Base-by-base conservation (phyloP, 2,797 vertebrate species). In the Monodelphis domestica region DNA sequence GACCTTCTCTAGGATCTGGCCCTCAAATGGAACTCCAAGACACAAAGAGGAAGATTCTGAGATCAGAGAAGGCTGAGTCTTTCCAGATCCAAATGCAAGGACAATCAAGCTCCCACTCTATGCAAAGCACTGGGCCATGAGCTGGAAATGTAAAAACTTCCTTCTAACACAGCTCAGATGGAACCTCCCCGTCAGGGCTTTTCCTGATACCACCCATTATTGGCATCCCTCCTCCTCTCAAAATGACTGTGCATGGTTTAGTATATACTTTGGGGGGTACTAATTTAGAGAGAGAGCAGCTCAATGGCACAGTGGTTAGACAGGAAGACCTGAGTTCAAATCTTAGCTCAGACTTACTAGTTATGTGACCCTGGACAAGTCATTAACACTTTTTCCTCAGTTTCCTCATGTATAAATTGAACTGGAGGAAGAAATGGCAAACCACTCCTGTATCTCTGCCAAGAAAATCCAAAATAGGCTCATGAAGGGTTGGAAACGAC, bases 1-100 rank as follows among this genome's bases (percentile, higher is more conserved):
- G 51, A 45, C 90, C 93, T 92, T 93, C 92, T 54, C 45, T 57
- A 91, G 54, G 90, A 59, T 84, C 52, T 56, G 51, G 3, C 11
- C 30, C 63, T 78, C 63, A 38, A 2, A 7, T 15, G 33, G 33
- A n/a, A n/a, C 33, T 70, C 33, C 33, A 70, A 38, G n/a, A 38
- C 17, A 17, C 14, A 38, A 38, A 70, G 15, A 26, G 63, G n/a
- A 70, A 70, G 33, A 17, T 30, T 56, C 28, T 30, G 57, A 59
- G 4, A 30, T 10, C 30, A 59, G 3, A 59, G 12, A 59, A 63
- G 57, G 30, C 57, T 63, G 5, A 59, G 12, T 63, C 12, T 29
- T n/a, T 3, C 17, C 4, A 4, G n/a, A 70, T 6, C 63, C 4
- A 4, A n/a, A 70, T 6, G 63, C 17, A 9, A 21, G 14, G 59